Percentiles rank a stretch among this genome's conserved stretches.
These are phyloP conservation scores for Calliscelio sp. DNA, from an alignment of 2,888 invertebrate genomes.

Conservation along the genomic window DNA sequence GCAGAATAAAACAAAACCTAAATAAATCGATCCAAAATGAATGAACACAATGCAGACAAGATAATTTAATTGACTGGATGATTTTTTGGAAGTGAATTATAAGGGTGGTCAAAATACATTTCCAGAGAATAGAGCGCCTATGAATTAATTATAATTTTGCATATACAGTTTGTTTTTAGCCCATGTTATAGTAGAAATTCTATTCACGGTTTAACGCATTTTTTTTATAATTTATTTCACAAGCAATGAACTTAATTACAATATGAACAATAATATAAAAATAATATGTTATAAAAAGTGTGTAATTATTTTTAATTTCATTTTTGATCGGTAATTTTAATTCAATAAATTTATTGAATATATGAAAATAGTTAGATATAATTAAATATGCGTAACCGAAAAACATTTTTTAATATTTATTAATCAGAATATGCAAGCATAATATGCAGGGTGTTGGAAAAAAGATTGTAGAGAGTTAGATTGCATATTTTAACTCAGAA, in stretches of 20 bases:
- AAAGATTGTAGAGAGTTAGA: constrained; percentile 33
- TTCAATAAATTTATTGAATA: no score
- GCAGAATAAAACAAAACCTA: not conserved
- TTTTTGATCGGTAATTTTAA: no score
- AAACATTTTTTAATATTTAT: constrained; percentile 30
- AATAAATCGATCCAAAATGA: not conserved
- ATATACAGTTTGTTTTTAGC: not conserved
- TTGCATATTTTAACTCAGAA: constrained; percentile 51
- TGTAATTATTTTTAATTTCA: no score
- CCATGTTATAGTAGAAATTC: no score
- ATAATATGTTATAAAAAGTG: no score
- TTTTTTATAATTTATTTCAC: no score
- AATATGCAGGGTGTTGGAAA: constrained; percentile 44
- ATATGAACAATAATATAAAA: no score
- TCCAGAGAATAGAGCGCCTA: not conserved
- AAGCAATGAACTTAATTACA: no score
- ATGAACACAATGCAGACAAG: not conserved
- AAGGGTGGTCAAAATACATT: not conserved
- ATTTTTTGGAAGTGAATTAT: not conserved
- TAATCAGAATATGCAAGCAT: constrained; percentile 46
- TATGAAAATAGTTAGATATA: no score
- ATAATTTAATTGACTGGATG: not conserved
- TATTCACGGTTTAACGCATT: no score
- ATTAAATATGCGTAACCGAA: no score
- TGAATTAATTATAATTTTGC: constrained; percentile 6